Conservation (phyloP, 2,113 vertebrate species). For the Hemiscyllium ocellatum region DNA sequence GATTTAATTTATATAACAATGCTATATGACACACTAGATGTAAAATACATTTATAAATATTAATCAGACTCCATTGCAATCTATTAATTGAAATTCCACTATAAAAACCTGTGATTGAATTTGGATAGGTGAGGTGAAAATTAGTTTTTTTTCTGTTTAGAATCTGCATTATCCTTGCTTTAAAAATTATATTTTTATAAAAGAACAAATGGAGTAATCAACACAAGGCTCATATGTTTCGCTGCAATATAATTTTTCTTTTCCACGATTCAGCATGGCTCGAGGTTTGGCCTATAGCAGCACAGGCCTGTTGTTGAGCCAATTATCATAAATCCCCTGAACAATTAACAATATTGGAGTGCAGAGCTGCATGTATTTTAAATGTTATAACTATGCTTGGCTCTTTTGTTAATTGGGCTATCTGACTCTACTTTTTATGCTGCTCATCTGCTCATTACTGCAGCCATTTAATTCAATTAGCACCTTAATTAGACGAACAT, state of each 20-base stretch:
- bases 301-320: conserved; percentile 74
- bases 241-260: conserved; percentile 47
- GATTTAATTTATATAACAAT: background rate
- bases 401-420: conserved; percentile 98
- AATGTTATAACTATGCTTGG: conserved; percentile 97
- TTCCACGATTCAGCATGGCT: conserved; percentile 62
- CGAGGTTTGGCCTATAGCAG: conserved; percentile 55
- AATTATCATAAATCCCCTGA: conserved; percentile 98
- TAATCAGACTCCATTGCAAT: conserved; percentile 20
- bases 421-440: conserved; percentile 98
- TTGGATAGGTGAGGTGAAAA: background rate
- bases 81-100: background rate
- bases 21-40: background rate
- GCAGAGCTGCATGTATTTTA: conserved; percentile 79
- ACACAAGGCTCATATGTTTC: background rate
- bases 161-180: background rate
- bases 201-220: background rate
- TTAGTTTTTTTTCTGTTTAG: background rate
- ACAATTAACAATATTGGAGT: conserved; percentile 92
- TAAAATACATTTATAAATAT: too few species aligned
- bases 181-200: background rate
- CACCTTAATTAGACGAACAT: conserved; percentile 92
- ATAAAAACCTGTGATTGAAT: background rate
- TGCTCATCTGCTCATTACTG: conserved; percentile 90
- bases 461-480: conserved; percentile 99